Percentiles rank a stretch among this genome's conserved stretches.
These are phyloP conservation scores for Automeris io DNA, from an alignment of 2,888 invertebrate species.

Conservation along the genomic window DNA sequence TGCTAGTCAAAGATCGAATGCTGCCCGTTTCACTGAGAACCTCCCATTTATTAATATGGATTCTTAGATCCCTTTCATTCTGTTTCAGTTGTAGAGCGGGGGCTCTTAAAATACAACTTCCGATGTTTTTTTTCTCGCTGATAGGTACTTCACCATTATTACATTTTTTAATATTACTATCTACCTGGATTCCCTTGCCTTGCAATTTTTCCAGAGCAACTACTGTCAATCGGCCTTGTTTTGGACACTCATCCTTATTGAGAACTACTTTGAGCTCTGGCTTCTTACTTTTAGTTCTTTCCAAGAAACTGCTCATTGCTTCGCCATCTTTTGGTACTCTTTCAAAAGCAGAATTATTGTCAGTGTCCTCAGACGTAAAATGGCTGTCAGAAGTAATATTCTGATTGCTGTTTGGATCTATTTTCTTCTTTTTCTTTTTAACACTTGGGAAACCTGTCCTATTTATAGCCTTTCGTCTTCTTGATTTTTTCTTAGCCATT, in stretches of 20 bases:
- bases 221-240: conserved; percentile 76
- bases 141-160: conserved; percentile 24
- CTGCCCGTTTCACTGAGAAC: conserved; percentile 78
- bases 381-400: conserved; percentile 48
- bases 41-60: conserved; percentile 74
- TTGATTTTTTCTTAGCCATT: conserved; percentile 62
- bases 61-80: conserved; percentile 58
- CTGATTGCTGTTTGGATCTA: conserved; percentile 37
- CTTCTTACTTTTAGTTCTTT: conserved; percentile 73
- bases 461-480: conserved; percentile 87
- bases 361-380: conserved; percentile 58
- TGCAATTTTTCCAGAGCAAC: conserved; percentile 79
- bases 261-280: conserved; percentile 66
- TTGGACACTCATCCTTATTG: conserved; percentile 70
- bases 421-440: conserved; percentile 88
- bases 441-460: conserved; percentile 92
- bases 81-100: conserved; percentile 63
- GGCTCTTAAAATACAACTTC: conserved; percentile 58
- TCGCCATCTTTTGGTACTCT: conserved; percentile 83
- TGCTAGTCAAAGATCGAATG: conserved; percentile 69
- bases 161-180: conserved; percentile 35
- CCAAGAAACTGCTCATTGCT: conserved; percentile 80
- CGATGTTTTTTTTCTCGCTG: conserved; percentile 41
- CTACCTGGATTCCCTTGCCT: conserved; percentile 52
- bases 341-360: conserved; percentile 76